phyloP scores from a whole-genome alignment of 2,888 invertebrate genomes.

The Clusia tigrina region DNA sequence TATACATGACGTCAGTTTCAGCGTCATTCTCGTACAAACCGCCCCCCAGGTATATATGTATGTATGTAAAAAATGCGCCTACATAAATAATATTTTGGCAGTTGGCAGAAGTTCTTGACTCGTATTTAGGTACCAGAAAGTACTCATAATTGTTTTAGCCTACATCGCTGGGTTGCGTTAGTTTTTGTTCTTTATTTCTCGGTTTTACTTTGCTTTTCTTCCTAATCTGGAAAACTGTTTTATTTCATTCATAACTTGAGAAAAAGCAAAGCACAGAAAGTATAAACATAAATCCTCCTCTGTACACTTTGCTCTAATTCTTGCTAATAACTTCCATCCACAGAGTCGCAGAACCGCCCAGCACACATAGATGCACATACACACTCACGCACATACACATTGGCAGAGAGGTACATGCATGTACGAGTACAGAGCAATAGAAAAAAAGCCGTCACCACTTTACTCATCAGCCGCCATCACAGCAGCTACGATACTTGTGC shows the following conservation, averaged over 20 bases:
- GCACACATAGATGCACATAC: not conserved
- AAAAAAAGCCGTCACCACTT: not conserved
- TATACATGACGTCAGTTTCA: too few species aligned
- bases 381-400: not conserved
- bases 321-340: constrained; percentile 44
- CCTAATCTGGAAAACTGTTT: constrained; percentile 11
- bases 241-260: constrained; percentile 22
- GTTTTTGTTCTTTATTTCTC: not conserved
- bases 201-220: not conserved
- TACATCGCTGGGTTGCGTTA: too few species aligned
- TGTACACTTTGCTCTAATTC: constrained; percentile 48
- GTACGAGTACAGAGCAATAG: too few species aligned
- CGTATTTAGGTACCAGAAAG: too few species aligned
- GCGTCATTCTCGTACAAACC: too few species aligned
- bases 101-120: too few species aligned
- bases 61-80: too few species aligned
- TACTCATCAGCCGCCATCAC: not conserved
- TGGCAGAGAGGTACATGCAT: too few species aligned
- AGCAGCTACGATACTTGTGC: not conserved
- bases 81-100: too few species aligned
- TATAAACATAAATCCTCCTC: not conserved
- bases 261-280: not conserved
- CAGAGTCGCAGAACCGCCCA: too few species aligned
- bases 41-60: too few species aligned
- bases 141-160: constrained; percentile 20